Evolutionary conservation across 2,113 vertebrate species (phyloP), one percentile per base, ranked within the genome.

Genomic region (Aramus guarauna): DNA sequence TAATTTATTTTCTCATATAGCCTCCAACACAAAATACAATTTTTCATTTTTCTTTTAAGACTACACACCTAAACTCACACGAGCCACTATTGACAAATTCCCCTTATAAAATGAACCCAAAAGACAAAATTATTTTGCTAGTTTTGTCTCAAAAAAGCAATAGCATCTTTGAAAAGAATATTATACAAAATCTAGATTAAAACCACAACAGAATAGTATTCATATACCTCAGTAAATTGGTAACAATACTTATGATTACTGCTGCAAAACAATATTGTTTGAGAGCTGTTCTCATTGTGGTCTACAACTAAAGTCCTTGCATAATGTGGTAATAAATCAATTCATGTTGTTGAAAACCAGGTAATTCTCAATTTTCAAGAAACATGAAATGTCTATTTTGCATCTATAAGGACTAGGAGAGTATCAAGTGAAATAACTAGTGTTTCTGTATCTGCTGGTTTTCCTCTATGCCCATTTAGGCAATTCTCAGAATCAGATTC

Each of bases 181-280:
- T 66, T 6, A 48, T 11, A 87, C 16, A 91, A 96, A 96, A 79
- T 37, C 6, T 56, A 85, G 26, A 75, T 43, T 50, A 72, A 90
- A 96, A 88, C 6, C 58, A 85, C 30, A n/a, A 56, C 1, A 4
- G 48, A 85, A 41, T 6, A 84, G 11, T 18, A 64, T 48, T 88
- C 21, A 43, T 12, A 6, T 6, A 43, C 17, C 62, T 76, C 39
- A 55, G 21, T 50, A 58, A 75, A 48, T 9, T 20, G 37, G 12
- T 23, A 95, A 60, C 36, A 56, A 53, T 16, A 60, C 4, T 20
- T 59, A 11, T 32, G 18, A 13, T 14, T 27, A 11, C n/a, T 52
- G 22, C 30, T 87, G 37, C 81, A 78, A 85, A 79, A 0, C 29
- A 29, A 55, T n/a, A 58, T 36, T 45, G 7, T 59, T 58, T 76